Evolutionary conservation across 2,888 invertebrate genomes (phyloP).

Genomic region (Nebria brevicollis): DNA sequence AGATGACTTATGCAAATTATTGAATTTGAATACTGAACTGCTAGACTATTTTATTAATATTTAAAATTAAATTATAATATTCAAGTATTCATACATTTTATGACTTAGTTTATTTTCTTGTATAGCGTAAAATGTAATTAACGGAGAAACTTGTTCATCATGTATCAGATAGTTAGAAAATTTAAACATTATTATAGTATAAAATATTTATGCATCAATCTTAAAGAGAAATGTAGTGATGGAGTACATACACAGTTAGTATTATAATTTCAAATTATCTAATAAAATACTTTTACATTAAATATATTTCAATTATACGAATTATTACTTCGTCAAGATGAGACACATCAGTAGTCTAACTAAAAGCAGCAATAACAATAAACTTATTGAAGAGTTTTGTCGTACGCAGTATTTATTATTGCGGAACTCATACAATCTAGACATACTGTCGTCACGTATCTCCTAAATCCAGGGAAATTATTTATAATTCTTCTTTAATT

Average conservation of each 20-base stretch:
- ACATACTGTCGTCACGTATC: too few species aligned
- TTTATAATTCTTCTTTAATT: not conserved
- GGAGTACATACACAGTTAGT: not conserved
- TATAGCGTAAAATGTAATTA: not conserved
- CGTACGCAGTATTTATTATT: too few species aligned
- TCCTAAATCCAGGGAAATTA: conserved; percentile 5
- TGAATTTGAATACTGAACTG: too few species aligned
- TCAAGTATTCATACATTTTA: too few species aligned
- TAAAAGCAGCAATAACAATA: too few species aligned
- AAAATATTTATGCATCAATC: not conserved
- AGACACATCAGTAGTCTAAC: too few species aligned
- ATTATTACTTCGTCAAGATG: too few species aligned
- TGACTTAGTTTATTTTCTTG: not conserved
- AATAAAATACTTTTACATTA: not conserved
- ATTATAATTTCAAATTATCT: not conserved
- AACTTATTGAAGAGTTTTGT: too few species aligned
- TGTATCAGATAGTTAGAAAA: not conserved
- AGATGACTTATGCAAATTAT: too few species aligned
- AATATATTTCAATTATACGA: not conserved
- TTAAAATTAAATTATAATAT: too few species aligned
- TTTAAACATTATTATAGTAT: not conserved
- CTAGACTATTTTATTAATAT: too few species aligned
- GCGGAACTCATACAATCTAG: too few species aligned
- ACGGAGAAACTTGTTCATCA: not conserved
- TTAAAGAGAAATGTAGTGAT: not conserved